phyloP scores from a whole-genome alignment of 2,888 invertebrate species.

The Syritta pipiens region DNA sequence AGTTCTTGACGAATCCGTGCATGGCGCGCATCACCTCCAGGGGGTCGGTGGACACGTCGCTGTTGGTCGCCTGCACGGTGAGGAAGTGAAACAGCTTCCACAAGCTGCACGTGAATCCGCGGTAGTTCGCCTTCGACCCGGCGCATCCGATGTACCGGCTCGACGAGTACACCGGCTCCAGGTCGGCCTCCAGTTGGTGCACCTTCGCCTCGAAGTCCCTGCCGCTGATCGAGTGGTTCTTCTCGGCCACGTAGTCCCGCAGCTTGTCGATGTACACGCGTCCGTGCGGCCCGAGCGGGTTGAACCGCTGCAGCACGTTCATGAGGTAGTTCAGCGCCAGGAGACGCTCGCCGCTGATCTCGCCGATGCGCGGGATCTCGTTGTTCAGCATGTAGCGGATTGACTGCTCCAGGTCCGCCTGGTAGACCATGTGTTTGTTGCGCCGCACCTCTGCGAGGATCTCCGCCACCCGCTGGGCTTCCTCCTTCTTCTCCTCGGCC shows the following conservation, averaged over 20 bases:
- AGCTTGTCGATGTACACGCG: slow-evolving; percentile 84
- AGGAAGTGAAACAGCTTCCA: slow-evolving; percentile 97
- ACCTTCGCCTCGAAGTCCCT: slow-evolving; percentile 81
- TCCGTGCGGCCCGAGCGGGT: slow-evolving; percentile 87
- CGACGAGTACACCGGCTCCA: slow-evolving; percentile 81
- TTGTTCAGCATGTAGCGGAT: slow-evolving; percentile 90
- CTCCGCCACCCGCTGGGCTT: slow-evolving; percentile 29
- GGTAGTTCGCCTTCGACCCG: slow-evolving; percentile 85
- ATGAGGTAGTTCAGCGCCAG: slow-evolving; percentile 88
- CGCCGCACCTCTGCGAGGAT: slow-evolving; percentile 74
- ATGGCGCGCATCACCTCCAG: slow-evolving; percentile 89
- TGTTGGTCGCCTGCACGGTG: slow-evolving; percentile 86
- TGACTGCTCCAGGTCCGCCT: slow-evolving; percentile 92
- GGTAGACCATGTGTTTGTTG: slow-evolving; percentile 84
- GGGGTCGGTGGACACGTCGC: slow-evolving; percentile 81
- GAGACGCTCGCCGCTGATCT: slow-evolving; percentile 86
- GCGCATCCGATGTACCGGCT: slow-evolving; percentile 88
- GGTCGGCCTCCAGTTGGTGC: slow-evolving; percentile 81
- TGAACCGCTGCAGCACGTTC: slow-evolving; percentile 85
- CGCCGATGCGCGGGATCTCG: slow-evolving; percentile 87
- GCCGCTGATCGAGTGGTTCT: slow-evolving; percentile 82
- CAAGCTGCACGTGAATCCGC: slow-evolving; percentile 96
- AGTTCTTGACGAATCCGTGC: slow-evolving; percentile 92
- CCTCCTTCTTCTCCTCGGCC: not conserved
- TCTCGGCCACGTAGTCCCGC: slow-evolving; percentile 80